Percentiles rank a stretch among this genome's conserved stretches.
These are phyloP conservation scores for Hermodice carunculata DNA, from an alignment of 2,888 invertebrate species.

Conservation along the genomic window DNA sequence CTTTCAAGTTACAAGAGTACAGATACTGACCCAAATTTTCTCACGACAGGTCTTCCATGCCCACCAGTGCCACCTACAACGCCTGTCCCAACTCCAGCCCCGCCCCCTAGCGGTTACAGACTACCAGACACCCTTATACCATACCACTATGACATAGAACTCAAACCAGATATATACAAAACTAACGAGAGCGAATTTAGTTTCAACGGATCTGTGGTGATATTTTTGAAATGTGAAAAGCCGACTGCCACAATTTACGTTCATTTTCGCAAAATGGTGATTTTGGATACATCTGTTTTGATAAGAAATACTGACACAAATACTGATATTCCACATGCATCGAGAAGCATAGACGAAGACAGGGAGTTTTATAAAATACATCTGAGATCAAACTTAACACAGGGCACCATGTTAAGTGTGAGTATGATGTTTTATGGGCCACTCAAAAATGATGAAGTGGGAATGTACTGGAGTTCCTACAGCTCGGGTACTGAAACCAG, in stretches of 20 bases:
- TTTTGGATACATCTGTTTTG: too few species aligned
- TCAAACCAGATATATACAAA: slow-evolving; percentile 25
- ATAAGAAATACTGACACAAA: too few species aligned
- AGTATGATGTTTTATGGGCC: slow-evolving; percentile 24
- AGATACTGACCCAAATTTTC: too few species aligned
- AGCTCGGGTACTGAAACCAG: slow-evolving; percentile 20
- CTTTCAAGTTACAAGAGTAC: too few species aligned
- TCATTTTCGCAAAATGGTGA: too few species aligned
- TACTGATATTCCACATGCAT: too few species aligned
- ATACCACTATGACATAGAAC: slow-evolving; percentile 26
- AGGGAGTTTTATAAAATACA: too few species aligned
- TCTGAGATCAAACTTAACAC: too few species aligned
- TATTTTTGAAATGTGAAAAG: slow-evolving; percentile 72
- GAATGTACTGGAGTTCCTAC: slow-evolving; percentile 40
- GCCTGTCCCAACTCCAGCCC: not conserved
- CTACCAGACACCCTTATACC: slow-evolving; percentile 20
- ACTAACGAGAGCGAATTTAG: slow-evolving; percentile 9
- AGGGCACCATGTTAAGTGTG: not conserved
- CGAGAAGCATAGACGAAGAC: too few species aligned
- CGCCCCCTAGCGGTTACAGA: not conserved
- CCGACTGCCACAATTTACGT: slow-evolving; percentile 80
- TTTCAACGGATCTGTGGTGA: slow-evolving; percentile 12
- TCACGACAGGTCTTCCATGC: too few species aligned
- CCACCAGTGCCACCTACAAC: too few species aligned
- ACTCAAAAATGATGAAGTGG: slow-evolving; percentile 28